Evolutionary conservation across 92 coral and sea anemone species (phyloP), one percentile per base, ranked within the genome.

Genomic region (Palythoa heliodiscus): DNA sequence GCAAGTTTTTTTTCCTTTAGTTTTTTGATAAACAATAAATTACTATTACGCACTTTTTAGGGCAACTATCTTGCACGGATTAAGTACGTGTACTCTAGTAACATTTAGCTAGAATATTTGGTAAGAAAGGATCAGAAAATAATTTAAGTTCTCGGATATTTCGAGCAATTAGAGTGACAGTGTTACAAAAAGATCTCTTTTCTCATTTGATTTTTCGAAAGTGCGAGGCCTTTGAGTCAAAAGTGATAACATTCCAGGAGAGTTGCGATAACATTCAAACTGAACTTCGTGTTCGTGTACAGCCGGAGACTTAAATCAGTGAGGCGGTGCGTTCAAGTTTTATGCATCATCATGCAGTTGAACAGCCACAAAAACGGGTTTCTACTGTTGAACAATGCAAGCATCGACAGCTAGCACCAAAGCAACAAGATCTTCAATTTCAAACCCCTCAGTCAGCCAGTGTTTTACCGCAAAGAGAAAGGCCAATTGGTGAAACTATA

Each of bases 291-390:
- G 50, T 40, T 6, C 48, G 7, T 71, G 29, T 17, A 71, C 83
- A 38, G 74, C 83, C 73, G 24, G n/a, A 75, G 24, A 61, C 61
- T 66, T 82, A n/a, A n/a, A n/a, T n/a, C 82, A 23, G 73, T 85
- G 61, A 90, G 86, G 79, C 90, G 90, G 37, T 89, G 89, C 50
- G 40, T 55, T 15, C 86, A 85, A 50, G 74, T 85, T 5, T 87
- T 90, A 72, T 87, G n/a, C 93, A 43, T 54, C 79, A 14, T n/a
- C n/a, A n/a, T n/a, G n/a, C n/a, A n/a, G 73, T 71, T 23, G 82
- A 80, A 72, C 87, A 47, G 77, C 93, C 89, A 0, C 73, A 54
- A 71, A 88, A 91, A 71, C 89, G 91, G 50, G 58, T 71, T 50
- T 52, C 78, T 8, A 77, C 82, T 24, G 71, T 73, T 43, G 74